phyloP scores from a whole-genome alignment of 2,888 invertebrate species.

The Oscheius onirici region DNA sequence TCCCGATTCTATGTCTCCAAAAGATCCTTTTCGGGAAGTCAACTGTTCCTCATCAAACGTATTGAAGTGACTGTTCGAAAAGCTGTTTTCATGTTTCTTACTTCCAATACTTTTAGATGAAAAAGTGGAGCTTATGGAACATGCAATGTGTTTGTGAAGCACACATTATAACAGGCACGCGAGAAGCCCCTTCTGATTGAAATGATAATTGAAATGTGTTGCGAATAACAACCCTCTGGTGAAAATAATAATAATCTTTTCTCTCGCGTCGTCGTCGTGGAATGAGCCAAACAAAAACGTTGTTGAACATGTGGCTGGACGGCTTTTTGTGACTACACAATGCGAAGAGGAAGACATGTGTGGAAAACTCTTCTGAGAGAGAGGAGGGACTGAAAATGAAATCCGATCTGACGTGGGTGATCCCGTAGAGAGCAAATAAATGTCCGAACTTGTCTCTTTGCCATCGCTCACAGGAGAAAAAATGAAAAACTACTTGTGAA shows the following conservation, averaged over 20 bases:
- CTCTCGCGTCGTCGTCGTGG: no score
- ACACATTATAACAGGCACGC: neutral
- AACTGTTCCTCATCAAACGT: no score
- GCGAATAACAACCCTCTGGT: no score
- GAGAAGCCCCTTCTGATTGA: no score
- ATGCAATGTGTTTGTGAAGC: neutral
- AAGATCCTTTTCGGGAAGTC: no score
- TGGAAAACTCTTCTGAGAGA: neutral
- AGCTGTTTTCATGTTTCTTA: neutral
- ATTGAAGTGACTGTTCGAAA: neutral
- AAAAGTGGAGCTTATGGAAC: neutral
- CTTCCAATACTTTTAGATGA: neutral
- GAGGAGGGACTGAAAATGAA: neutral
- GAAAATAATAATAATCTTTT: no score
- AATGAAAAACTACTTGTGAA: neutral
- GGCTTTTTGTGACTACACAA: neutral
- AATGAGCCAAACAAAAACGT: no score
- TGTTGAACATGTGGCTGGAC: slow-evolving; percentile 1
- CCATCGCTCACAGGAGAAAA: neutral
- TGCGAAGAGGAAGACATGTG: neutral
- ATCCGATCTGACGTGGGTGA: neutral
- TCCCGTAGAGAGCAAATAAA: no score
- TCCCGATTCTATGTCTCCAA: no score
- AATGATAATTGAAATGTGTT: no score
- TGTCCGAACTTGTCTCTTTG: no score